These are phyloP conservation scores for Epizoanthus ramosus DNA, from an alignment of 92 coral and sea anemone species.

Conservation along the genomic window DNA sequence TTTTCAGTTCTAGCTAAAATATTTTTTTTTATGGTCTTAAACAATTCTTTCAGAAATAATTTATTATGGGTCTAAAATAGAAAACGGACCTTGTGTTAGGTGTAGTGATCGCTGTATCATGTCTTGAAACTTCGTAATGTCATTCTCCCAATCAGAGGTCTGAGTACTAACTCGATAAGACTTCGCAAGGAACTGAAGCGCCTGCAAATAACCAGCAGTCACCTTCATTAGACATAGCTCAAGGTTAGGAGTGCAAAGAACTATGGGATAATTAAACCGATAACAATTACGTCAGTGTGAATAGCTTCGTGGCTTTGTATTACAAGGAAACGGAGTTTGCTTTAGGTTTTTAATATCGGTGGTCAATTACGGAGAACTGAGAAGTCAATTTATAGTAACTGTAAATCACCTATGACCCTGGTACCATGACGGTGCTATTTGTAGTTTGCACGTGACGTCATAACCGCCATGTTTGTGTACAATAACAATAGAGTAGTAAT, in stretches of 20 bases:
- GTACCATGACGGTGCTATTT: too few relatives aligned
- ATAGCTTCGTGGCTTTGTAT: too few relatives aligned
- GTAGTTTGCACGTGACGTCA: too few relatives aligned
- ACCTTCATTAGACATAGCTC: background rate
- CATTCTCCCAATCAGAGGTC: constrained; percentile 81
- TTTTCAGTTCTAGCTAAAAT: too few relatives aligned
- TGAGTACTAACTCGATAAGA: constrained; percentile 87
- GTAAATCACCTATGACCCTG: too few relatives aligned
- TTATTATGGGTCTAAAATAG: background rate
- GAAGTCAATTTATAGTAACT: background rate
- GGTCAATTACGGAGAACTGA: background rate
- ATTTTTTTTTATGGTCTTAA: too few relatives aligned
- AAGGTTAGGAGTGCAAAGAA: background rate
- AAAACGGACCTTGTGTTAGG: constrained; percentile 73
- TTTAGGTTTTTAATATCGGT: too few relatives aligned
- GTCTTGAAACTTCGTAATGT: constrained; percentile 66
- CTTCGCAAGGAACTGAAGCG: constrained; percentile 78
- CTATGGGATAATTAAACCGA: background rate
- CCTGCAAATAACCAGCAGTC: constrained; percentile 52
- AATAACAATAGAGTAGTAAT: too few relatives aligned
- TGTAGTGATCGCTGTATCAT: constrained; percentile 62
- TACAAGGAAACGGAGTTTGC: too few relatives aligned
- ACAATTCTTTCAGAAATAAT: background rate
- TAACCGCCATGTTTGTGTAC: too few relatives aligned
- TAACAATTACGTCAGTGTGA: background rate